Conservation (phyloP, 92 coral and sea anemone species). For the Galaxea fascicularis region DNA sequence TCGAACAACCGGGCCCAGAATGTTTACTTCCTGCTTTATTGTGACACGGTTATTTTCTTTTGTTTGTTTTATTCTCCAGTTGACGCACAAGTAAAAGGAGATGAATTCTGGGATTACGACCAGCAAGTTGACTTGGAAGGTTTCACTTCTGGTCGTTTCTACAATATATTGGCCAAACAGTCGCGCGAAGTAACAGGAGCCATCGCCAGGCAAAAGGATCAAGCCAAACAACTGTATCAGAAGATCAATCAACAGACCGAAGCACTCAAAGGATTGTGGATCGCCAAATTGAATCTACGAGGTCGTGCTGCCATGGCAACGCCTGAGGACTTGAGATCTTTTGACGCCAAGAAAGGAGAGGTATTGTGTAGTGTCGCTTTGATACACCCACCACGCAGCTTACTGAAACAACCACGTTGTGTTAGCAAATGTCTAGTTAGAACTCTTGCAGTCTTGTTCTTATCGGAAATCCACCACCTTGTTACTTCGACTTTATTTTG, state of each 20-base stretch:
- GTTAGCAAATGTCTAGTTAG: too few relatives aligned
- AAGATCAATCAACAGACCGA: slow-evolving; percentile 97
- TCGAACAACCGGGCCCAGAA: too few relatives aligned
- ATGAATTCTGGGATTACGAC: slow-evolving; percentile 99
- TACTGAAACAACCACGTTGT: background rate
- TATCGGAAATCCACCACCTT: too few relatives aligned
- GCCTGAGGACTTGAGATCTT: slow-evolving; percentile 93
- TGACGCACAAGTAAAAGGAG: slow-evolving; percentile 76
- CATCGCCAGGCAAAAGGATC: slow-evolving; percentile 97
- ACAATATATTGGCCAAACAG: slow-evolving; percentile 87
- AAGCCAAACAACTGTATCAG: slow-evolving; percentile 96
- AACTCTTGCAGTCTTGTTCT: too few relatives aligned
- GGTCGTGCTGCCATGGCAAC: slow-evolving; percentile 99
- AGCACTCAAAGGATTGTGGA: slow-evolving; percentile 94
- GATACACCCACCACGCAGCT: too few relatives aligned
- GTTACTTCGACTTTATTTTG: too few relatives aligned
- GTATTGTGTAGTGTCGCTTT: slow-evolving; percentile 34
- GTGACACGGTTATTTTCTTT: too few relatives aligned
- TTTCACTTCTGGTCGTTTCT: slow-evolving; percentile 87
- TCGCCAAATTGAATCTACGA: slow-evolving; percentile 95
- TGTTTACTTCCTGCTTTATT: too few relatives aligned
- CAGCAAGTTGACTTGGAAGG: slow-evolving; percentile 98
- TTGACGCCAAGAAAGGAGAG: slow-evolving; percentile 91
- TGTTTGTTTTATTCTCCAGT: slow-evolving; percentile 36
- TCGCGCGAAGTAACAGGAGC: slow-evolving; percentile 98